Evolutionary conservation across 2,888 invertebrate species (phyloP).

Genomic region (Ferdinandea cuprea): DNA sequence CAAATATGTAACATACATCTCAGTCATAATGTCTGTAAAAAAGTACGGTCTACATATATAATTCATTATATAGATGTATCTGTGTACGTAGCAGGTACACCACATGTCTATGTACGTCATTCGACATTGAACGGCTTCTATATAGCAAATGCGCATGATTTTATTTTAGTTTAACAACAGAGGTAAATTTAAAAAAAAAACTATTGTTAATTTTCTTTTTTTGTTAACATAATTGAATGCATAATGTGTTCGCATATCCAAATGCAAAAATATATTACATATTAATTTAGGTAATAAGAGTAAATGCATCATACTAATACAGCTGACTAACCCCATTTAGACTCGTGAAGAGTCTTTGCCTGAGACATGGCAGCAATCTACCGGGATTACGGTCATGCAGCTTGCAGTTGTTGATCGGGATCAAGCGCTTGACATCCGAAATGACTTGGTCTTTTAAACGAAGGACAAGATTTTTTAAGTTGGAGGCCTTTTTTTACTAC

Average conservation of each 20-base stretch:
- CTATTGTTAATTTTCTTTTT: constrained; percentile 34
- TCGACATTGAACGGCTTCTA: constrained; percentile 69
- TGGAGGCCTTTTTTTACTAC: too few species aligned
- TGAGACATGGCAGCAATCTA: too few species aligned
- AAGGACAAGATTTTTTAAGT: too few species aligned
- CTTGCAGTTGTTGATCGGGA: too few species aligned
- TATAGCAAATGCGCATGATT: constrained; percentile 59
- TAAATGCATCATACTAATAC: too few species aligned
- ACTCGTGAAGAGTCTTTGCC: too few species aligned
- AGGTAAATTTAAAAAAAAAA: constrained; percentile 43
- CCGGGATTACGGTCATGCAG: too few species aligned
- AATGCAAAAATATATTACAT: too few species aligned
- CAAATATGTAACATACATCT: constrained; percentile 39
- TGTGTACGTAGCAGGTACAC: background rate
- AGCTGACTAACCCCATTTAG: too few species aligned
- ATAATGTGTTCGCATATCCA: constrained; percentile 21
- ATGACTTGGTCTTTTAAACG: too few species aligned
- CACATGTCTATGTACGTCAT: constrained; percentile 36
- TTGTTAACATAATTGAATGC: constrained; percentile 20
- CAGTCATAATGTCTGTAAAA: constrained; percentile 45
- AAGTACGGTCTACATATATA: constrained; percentile 32
- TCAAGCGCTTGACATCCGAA: too few species aligned
- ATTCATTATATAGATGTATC: constrained; percentile 2
- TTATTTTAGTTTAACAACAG: constrained; percentile 33
- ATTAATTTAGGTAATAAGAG: too few species aligned